Base-by-base conservation (phyloP, 2,113 vertebrate species). In the Tupaia chinensis region DNA sequence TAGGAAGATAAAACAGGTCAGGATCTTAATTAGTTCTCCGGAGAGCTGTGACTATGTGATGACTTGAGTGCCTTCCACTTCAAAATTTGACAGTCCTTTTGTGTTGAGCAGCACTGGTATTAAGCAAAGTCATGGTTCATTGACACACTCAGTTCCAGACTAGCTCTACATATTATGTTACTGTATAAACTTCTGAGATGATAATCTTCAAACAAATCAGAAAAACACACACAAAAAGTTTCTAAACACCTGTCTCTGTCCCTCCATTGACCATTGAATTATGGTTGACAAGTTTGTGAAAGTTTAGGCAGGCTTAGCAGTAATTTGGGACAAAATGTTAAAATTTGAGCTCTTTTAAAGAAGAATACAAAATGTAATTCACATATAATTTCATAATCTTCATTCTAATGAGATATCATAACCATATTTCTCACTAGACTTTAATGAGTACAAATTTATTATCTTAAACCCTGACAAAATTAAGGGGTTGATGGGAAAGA, bases 201-300 rank as follows among this genome's bases (percentile, higher is more conserved):
- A 25, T 66, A 27, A 72, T 81, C 58, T n/a, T 84, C 32, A 87
- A 25, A 58, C 63, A 70, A 81, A 54, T 88, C 81, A 87, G 29
- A 92, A 91, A 83, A 6, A 93, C 6, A 89, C 53, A 53, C 27
- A 32, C 68, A 88, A 66, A 9, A 97, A 95, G 44, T 82, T 92
- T 19, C 23, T 68, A 19, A 77, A 89, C 12, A 86, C 22, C 54
- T 22, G 63, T n/a, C 32, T 29, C 32, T 4, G 83, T 54, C 73
- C 70, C 77, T 82, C 19, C 72, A 95, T 74, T 76, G 74, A 86
- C 54, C 80, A 44, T 5, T 34, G 14, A 89, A 66, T 91, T 69
- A n/a, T 13, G 22, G 68, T 19, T 81, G 72, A 56, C 34, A 70
- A 70, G 27, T 23, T 88, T 87, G 22, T 22, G 65, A 92, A 97